Percentiles rank a stretch among this genome's conserved stretches.
Conservation (phyloP, 2,888 invertebrate species). For the Ormyrus nitidulus region DNA sequence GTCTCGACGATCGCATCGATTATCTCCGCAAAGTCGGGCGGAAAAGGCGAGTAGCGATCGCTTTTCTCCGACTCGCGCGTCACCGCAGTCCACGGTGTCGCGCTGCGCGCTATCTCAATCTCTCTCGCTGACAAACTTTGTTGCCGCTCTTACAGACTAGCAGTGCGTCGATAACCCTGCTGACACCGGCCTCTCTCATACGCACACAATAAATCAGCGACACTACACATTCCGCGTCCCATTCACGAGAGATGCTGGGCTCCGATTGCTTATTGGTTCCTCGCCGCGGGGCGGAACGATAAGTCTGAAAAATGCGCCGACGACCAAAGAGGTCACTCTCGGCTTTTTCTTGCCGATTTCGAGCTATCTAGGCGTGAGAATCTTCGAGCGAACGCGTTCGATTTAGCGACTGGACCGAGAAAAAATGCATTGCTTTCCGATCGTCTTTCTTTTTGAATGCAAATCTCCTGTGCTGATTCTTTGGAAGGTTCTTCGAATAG, state of each 20-base stretch:
- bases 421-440: no score
- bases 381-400: no score
- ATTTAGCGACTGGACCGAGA: no score
- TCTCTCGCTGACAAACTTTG: slow-evolving; percentile 41
- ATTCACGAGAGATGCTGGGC: slow-evolving; percentile 1
- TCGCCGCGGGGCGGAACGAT: not conserved
- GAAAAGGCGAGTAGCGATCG: not conserved
- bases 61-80: slow-evolving; percentile 1
- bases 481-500: no score
- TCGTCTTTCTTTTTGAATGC: no score
- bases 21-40: no score
- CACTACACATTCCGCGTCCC: not conserved
- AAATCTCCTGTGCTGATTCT: no score
- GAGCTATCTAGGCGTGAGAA: no score
- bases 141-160: slow-evolving; percentile 8
- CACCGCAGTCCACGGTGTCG: not conserved
- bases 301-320: slow-evolving; percentile 26
- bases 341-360: not conserved
- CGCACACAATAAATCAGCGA: not conserved
- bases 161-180: slow-evolving; percentile 45
- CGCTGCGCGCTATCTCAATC: slow-evolving; percentile 30
- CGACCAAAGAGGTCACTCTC: slow-evolving; percentile 28
- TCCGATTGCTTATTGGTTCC: slow-evolving; percentile 16
- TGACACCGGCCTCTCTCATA: slow-evolving; percentile 19
- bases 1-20: no score